These are phyloP conservation scores for Hylyphantes graminicola DNA, from an alignment of 1,140 invertebrate genomes.

Conservation along the genomic window DNA sequence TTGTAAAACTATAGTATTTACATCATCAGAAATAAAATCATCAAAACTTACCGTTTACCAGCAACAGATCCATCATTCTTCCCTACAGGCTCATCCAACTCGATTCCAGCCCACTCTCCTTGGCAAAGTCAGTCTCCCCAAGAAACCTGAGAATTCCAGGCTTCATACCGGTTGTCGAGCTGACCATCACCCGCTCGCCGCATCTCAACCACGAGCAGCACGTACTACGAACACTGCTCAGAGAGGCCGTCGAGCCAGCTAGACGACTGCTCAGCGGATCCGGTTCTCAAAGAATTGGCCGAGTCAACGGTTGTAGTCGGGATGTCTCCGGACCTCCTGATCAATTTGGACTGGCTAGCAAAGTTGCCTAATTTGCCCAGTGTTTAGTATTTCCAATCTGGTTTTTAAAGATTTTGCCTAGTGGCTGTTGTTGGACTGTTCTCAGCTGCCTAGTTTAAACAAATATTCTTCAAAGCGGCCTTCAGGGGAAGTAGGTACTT, in stretches of 20 bases:
- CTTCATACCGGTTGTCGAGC: slow-evolving; percentile 86
- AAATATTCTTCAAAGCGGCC: slow-evolving; percentile 91
- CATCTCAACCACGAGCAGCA: slow-evolving; percentile 74
- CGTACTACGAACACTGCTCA: slow-evolving; percentile 2
- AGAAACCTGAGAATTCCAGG: slow-evolving; percentile 86
- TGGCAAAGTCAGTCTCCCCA: slow-evolving; percentile 88
- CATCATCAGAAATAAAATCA: neutral
- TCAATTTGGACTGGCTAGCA: neutral
- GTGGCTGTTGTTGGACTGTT: neutral
- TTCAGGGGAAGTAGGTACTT: slow-evolving; percentile 89
- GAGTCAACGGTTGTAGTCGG: neutral
- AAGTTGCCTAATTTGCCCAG: no score
- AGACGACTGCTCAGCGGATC: neutral
- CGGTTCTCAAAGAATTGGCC: neutral
- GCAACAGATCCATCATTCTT: slow-evolving; percentile 96
- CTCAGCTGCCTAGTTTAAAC: slow-evolving; percentile 75
- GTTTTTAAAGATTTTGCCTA: no score
- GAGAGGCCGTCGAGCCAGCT: slow-evolving; percentile 8
- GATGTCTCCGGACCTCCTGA: no score
- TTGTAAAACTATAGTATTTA: neutral
- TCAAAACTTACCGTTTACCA: slow-evolving; percentile 81
- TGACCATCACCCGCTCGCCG: slow-evolving; percentile 92
- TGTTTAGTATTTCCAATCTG: no score
- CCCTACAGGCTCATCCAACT: slow-evolving; percentile 90
- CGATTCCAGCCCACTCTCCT: slow-evolving; percentile 93